A percentile compares a stretch with the other conserved stretches of the same genome.
Evolutionary conservation across 2,797 vertebrate genomes (phyloP).

Genomic region (Ptychadena robeensis): DNA sequence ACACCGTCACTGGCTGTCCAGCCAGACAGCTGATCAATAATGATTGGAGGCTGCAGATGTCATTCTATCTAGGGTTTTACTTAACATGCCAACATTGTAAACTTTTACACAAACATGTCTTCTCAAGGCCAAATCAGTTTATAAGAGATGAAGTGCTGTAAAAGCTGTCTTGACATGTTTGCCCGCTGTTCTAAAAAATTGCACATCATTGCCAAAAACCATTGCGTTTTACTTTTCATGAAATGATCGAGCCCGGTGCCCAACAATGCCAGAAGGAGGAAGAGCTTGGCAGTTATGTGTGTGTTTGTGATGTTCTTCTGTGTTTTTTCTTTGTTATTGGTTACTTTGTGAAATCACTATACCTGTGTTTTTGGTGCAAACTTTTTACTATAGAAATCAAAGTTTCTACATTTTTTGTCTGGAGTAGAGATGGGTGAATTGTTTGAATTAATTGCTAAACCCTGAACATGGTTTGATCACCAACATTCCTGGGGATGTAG

Average conservation of each 20-base stretch:
- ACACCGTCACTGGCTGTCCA: conserved; percentile 55
- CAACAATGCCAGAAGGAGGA: neutral
- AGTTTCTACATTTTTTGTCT: no score
- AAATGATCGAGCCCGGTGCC: no score
- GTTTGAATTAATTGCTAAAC: no score
- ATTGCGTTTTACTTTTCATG: no score
- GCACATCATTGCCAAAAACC: neutral
- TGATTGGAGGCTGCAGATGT: neutral
- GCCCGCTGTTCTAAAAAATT: neutral
- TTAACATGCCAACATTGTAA: neutral
- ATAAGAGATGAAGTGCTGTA: neutral
- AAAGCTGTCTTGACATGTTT: neutral
- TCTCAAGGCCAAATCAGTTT: neutral
- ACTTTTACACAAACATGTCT: neutral
- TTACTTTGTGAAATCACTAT: neutral
- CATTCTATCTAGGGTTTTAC: neutral
- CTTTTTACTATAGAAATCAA: no score
- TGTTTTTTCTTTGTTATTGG: neutral
- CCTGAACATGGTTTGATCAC: no score
- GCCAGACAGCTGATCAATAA: neutral
- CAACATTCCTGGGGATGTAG: no score
- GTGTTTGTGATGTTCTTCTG: neutral
- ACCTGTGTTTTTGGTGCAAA: no score
- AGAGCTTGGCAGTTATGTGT: neutral
- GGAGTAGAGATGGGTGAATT: no score